These are phyloP conservation scores for Diplazon laetatorius DNA, from an alignment of 2,888 invertebrate species.

Conservation along the genomic window DNA sequence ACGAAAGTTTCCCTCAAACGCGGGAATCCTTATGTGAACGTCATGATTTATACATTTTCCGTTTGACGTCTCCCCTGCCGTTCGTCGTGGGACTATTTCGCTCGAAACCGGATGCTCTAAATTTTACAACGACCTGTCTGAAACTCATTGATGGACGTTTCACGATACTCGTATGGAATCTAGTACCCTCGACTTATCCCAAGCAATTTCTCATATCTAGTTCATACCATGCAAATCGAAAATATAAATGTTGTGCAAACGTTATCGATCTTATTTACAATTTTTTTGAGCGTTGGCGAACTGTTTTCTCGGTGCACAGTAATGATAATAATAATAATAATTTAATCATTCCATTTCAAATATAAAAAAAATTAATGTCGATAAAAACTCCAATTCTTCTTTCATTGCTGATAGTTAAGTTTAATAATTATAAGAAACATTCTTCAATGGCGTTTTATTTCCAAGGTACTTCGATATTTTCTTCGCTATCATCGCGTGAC, in stretches of 20 bases:
- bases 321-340: not conserved
- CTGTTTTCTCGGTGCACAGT: not conserved
- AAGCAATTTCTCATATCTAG: constrained; percentile 5
- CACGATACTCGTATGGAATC: not conserved
- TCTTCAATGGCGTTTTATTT: not conserved
- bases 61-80: constrained; percentile 9
- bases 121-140: constrained; percentile 29
- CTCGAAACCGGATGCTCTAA: constrained; percentile 13
- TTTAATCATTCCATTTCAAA: not conserved
- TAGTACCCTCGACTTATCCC: not conserved
- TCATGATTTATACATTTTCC: constrained; percentile 48
- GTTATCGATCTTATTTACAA: not conserved
- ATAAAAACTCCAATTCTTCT: not conserved
- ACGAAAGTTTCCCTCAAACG: constrained; percentile 21
- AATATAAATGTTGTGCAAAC: not conserved
- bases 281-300: not conserved
- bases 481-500: not conserved
- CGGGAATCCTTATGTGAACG: constrained; percentile 46
- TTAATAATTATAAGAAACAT: not conserved
- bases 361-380: not conserved
- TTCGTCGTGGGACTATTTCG: not conserved
- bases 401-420: not conserved
- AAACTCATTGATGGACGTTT: constrained; percentile 16
- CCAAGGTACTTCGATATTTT: not conserved
- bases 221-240: constrained; percentile 9